Evolutionary conservation across 2,888 invertebrate species (phyloP).

Genomic region (Balanococcus diminutus): DNA sequence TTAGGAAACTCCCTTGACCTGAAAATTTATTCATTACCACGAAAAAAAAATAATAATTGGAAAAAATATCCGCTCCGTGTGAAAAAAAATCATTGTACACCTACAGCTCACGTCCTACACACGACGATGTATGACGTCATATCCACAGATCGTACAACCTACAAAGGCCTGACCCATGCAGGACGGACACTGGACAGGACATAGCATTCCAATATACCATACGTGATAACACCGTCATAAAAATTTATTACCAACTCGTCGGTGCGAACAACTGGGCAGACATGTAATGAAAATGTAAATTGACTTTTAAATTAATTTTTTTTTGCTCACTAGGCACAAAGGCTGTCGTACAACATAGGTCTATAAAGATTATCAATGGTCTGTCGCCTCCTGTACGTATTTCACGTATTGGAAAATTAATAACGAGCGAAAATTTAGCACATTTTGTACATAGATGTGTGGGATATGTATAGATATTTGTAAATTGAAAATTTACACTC

Average conservation of each 20-base stretch:
- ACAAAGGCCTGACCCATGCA: too few relatives aligned
- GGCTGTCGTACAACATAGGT: not conserved
- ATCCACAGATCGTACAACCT: too few relatives aligned
- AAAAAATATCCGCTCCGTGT: too few relatives aligned
- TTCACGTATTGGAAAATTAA: not conserved
- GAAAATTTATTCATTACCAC: too few relatives aligned
- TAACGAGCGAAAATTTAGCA: not conserved
- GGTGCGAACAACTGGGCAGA: not conserved
- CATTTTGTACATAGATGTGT: not conserved
- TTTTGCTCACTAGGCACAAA: not conserved
- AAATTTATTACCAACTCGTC: not conserved
- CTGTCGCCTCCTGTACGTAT: not conserved
- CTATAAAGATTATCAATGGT: not conserved
- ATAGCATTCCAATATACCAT: not conserved
- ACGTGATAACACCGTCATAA: not conserved
- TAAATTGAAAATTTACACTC: too few relatives aligned
- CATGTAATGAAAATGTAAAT: constrained; percentile 17
- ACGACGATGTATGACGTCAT: too few relatives aligned
- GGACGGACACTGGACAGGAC: too few relatives aligned
- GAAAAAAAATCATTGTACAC: too few relatives aligned
- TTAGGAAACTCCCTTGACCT: too few relatives aligned
- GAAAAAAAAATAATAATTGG: too few relatives aligned
- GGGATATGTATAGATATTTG: not conserved
- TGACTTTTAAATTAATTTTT: constrained; percentile 18
- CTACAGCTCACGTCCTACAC: too few relatives aligned